Conservation (phyloP, 2,113 vertebrate species). For the Rhynchomys soricoides region DNA sequence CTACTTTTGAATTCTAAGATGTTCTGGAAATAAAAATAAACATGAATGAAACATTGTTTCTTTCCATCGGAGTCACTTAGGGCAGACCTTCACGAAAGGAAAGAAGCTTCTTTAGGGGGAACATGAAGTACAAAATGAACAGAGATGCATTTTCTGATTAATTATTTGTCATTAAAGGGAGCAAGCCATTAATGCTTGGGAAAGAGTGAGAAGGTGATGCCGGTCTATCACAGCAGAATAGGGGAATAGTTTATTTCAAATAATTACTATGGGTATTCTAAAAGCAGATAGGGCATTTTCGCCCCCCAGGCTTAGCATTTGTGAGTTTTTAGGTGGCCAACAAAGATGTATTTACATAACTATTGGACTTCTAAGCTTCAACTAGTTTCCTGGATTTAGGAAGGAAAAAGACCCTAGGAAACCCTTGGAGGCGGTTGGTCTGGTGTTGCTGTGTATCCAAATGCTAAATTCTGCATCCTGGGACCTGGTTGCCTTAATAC, state of each 20-base stretch:
- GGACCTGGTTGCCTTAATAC: too few species aligned
- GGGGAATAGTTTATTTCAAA: background rate
- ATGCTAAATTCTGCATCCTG: too few species aligned
- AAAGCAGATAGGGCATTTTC: background rate
- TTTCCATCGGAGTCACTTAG: background rate
- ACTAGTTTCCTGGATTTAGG: background rate
- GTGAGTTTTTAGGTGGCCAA: background rate
- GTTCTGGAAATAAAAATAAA: background rate
- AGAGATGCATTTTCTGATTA: background rate
- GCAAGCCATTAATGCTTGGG: background rate
- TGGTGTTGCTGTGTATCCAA: too few species aligned
- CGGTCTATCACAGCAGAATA: background rate
- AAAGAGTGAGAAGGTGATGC: background rate
- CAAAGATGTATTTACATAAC: background rate
- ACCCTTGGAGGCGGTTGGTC: background rate
- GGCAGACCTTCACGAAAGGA: background rate
- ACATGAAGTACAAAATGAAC: background rate
- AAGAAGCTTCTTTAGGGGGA: background rate
- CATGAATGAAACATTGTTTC: background rate
- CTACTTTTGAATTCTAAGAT: slow-evolving; percentile 19
- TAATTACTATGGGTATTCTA: background rate
- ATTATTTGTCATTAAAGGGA: background rate
- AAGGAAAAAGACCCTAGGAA: background rate
- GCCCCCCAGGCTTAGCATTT: background rate
- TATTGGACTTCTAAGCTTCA: slow-evolving; percentile 8